Base-by-base conservation (phyloP, 2,888 invertebrate species). In the Cheilosia soror region DNA sequence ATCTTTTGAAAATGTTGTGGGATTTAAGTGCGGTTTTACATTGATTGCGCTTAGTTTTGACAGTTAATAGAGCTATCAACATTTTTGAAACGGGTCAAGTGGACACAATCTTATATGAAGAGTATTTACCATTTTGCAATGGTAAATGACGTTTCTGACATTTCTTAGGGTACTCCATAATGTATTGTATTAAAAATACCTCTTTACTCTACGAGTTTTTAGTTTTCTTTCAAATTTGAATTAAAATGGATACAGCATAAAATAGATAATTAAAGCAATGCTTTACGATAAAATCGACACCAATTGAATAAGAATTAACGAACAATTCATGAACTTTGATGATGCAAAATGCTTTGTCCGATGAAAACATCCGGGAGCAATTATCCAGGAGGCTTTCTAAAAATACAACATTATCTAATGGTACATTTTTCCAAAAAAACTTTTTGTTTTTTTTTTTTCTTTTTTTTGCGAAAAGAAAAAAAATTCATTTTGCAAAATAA, bases 291-390 rank as follows among this genome's bases (percentile, higher is more conserved):
- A 33, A 44, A 63, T 73, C 55, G 69, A 69, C 62, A 69, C 40
- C 47, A 29, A 62, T 47, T 60, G 77, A 69, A 77, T 77, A 47
- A 53, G 62, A 69, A 77, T 77, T 60, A 62, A 47, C 20, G 6
- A 25, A 13, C 55, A 40, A 55, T 20, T 27, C 55, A 11, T 2
- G 11, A 62, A 77, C 62, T 62, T 62, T 62, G 53, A 77, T 60
- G 76, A 58, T 31, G 29, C 44, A 60, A 31, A 31, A 4, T 3
- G 0, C 55, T 47, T 72, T 51, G 2, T 11, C 2, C 31, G 57
- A 27, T n/a, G 40, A 29, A 60, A 49, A 69, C 31, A 77, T 77
- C 77, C 77, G 77, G 77, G 77, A 77, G 33, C 51, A 75, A 77
- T 33, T 53, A 37, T 49, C 25, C 57, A 63, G 77, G 69, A 57